Evolutionary conservation across 1,140 invertebrate species (phyloP), one percentile per base, ranked within the genome.

Genomic region (Cyclina sinensis): DNA sequence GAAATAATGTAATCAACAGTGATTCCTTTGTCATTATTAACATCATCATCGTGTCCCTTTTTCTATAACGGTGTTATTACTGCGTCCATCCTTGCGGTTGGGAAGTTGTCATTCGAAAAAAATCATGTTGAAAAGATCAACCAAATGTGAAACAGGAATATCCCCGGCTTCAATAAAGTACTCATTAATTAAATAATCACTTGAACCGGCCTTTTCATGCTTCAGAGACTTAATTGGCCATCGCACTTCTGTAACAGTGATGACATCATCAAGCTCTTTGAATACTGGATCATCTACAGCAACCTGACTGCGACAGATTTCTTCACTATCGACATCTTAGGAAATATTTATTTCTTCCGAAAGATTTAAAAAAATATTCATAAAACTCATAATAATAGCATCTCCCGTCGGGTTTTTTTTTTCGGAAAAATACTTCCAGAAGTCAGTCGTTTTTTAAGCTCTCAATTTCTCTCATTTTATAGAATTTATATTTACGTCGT

Each of bases 11-110:
- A 7, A 12, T 12, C 30, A 9, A 73, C 14, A 27, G 76, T 78
- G 9, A 78, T 78, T 27, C 74, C 74, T 48, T 43, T 78, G 35
- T 78, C 43, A 78, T 78, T 78, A 32, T 78, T 48, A 5, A 78
- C 14, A 48, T 46, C 48, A 5, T 18, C 21, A 5, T 46, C 30
- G 30, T 78, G 7, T 14, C 39, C 74, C 43, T 78, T 78, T 78
- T 78, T 78, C 14, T 12, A 51, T 43, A 78, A 24, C 12, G 74
- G 74, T 12, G 16, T 54, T 5, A 78, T 78, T 46, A 78, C 48
- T 14, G 37, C 37, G 4, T 74, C 46, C 21, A 32, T 48, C 74
- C 74, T n/a, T 14, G 39, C 7, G 4, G 27, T 14, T n/a, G 74
- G 74, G 27, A 78, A 78, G 48, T 54, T 4, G 21, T 27, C 74